These are phyloP conservation scores for Arctia plantaginis DNA, from an alignment of 2,888 invertebrate species.

Conservation along the genomic window DNA sequence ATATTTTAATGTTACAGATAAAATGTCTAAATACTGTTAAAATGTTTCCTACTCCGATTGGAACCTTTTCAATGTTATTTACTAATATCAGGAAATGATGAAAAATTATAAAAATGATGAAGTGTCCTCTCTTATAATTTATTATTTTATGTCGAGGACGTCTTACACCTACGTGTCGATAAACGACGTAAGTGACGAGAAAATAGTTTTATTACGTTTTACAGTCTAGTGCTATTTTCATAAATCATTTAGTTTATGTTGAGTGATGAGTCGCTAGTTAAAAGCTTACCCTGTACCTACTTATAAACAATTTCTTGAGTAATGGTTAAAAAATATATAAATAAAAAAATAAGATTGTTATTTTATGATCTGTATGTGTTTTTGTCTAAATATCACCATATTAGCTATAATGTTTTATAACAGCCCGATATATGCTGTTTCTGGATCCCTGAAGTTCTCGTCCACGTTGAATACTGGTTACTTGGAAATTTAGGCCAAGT, in stretches of 20 bases:
- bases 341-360: not conserved
- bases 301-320: too few relatives aligned
- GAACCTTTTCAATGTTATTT: conserved; percentile 54
- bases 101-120: too few relatives aligned
- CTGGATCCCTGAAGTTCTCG: conserved; percentile 33
- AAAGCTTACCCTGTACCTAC: too few relatives aligned
- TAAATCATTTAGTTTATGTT: conserved; percentile 23
- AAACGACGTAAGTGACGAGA: conserved; percentile 12
- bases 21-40: conserved; percentile 27
- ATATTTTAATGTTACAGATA: not conserved
- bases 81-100: conserved; percentile 32
- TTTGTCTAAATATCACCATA: not conserved
- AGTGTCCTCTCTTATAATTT: conserved; percentile 27
- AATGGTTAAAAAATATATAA: not conserved
- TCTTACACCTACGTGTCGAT: conserved; percentile 6
- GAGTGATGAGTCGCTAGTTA: not conserved
- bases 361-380: not conserved
- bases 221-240: conserved; percentile 31
- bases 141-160: conserved; percentile 27
- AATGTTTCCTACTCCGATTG: conserved; percentile 35
- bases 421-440: conserved; percentile 22
- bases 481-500: conserved; percentile 82
- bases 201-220: conserved; percentile 30
- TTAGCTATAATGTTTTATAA: conserved; percentile 1
- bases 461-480: conserved; percentile 46